Conservation (phyloP, 2,888 invertebrate genomes). For the Horisme vitalbata region DNA sequence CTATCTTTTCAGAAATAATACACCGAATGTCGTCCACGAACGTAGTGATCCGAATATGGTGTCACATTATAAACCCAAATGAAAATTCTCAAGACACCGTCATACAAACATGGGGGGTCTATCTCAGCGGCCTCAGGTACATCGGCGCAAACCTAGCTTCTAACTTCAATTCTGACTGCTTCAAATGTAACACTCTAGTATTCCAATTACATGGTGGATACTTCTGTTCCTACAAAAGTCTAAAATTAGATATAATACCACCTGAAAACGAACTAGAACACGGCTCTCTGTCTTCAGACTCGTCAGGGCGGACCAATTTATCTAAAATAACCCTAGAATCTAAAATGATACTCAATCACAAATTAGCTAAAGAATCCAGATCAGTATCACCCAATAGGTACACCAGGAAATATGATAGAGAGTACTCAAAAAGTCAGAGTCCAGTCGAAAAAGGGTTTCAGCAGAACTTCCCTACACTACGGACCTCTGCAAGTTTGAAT, state of each 20-base stretch:
- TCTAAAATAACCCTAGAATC: conserved; percentile 66
- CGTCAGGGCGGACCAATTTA: conserved; percentile 63
- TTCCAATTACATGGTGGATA: conserved; percentile 95
- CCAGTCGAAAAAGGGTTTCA: conserved; percentile 69
- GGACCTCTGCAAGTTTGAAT: conserved; percentile 63
- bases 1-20: conserved; percentile 60
- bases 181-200: conserved; percentile 89
- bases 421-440: conserved; percentile 77
- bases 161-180: conserved; percentile 85
- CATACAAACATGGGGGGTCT: conserved; percentile 92
- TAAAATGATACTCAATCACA: conserved; percentile 55
- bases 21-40: conserved; percentile 75
- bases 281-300: conserved; percentile 68
- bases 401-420: conserved; percentile 57
- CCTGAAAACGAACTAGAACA: conserved; percentile 72
- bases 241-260: conserved; percentile 75
- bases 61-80: conserved; percentile 55
- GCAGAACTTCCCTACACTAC: conserved; percentile 62
- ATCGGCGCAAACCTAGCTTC: conserved; percentile 87
- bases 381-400: conserved; percentile 69
- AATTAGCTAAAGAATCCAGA: conserved; percentile 58
- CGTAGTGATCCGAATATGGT: conserved; percentile 76
- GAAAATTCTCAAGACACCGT: conserved; percentile 76
- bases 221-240: conserved; percentile 86
- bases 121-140: conserved; percentile 91